These are phyloP conservation scores for Poeciliopsis gracilis DNA, from an alignment of 2,797 vertebrate species.

Conservation along the genomic window DNA sequence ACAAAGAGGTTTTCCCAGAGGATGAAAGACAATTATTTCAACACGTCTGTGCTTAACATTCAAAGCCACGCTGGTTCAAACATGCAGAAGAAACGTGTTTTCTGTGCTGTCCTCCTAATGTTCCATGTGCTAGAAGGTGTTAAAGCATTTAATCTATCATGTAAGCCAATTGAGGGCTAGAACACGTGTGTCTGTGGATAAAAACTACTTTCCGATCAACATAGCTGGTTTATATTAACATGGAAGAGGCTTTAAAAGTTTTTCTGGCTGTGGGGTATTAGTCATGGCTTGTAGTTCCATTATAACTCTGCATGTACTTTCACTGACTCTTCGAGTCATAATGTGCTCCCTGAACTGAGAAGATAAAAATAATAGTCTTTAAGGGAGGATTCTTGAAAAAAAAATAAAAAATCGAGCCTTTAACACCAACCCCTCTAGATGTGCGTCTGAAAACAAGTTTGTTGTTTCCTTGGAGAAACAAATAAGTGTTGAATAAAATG, in stretches of 20 bases:
- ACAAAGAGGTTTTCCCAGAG: constrained; percentile 1
- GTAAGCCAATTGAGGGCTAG: constrained; percentile 38
- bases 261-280: constrained; percentile 77
- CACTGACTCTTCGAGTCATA: constrained; percentile 76
- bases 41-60: constrained; percentile 35
- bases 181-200: constrained; percentile 42
- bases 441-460: constrained; percentile 67
- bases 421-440: constrained; percentile 62
- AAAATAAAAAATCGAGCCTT: constrained; percentile 53
- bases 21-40: constrained; percentile 34
- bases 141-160: constrained; percentile 57
- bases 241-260: constrained; percentile 74
- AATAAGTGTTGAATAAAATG: constrained; percentile 55
- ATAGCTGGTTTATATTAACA: constrained; percentile 65
- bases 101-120: constrained; percentile 27
- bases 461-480: constrained; percentile 60
- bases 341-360: constrained; percentile 81
- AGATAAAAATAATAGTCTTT: constrained; percentile 84
- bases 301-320: constrained; percentile 81
- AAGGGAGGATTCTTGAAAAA: constrained; percentile 66
- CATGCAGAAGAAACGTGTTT: constrained; percentile 40
- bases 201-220: constrained; percentile 66
- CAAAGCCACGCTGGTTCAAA: constrained; percentile 39
- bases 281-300: constrained; percentile 83
- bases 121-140: constrained; percentile 30